Conservation (phyloP, 2,113 vertebrate species). For the Aythya baeri region DNA sequence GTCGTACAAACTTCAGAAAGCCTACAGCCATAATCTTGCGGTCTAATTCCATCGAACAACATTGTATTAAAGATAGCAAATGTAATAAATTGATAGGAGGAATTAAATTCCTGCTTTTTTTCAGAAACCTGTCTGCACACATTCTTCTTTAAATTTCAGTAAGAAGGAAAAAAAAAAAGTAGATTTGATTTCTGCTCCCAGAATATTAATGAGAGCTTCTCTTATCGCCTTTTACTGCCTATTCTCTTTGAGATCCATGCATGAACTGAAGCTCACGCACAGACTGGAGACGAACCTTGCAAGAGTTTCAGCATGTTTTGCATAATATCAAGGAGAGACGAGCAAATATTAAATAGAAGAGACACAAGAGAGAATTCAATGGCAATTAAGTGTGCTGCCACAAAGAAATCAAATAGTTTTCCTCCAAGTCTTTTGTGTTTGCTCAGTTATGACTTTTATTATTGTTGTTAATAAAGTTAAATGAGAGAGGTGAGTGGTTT, state of each 20-base stretch:
- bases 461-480: constrained; percentile 3
- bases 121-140: background rate
- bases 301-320: background rate
- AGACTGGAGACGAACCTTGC: constrained; percentile 12
- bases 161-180: background rate
- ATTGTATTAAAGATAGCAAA: background rate
- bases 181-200: background rate
- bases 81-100: background rate
- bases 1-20: background rate
- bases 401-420: constrained; percentile 1
- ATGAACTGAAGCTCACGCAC: background rate
- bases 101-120: background rate
- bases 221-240: constrained; percentile 22
- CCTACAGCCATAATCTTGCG: background rate
- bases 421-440: constrained; percentile 44
- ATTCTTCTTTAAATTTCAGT: background rate
- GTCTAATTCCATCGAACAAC: background rate
- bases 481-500: background rate
- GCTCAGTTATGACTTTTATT: constrained; percentile 9
- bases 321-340: background rate
- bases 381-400: constrained; percentile 34
- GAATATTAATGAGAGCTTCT: constrained; percentile 16
- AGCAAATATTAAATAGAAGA: constrained; percentile 37
- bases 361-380: constrained; percentile 40
- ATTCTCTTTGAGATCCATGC: constrained; percentile 24